A percentile compares a stretch with the other conserved stretches of the same genome.
phyloP scores from a whole-genome alignment of 2,888 invertebrate genomes.

The Caenorhabditis parvicauda region DNA sequence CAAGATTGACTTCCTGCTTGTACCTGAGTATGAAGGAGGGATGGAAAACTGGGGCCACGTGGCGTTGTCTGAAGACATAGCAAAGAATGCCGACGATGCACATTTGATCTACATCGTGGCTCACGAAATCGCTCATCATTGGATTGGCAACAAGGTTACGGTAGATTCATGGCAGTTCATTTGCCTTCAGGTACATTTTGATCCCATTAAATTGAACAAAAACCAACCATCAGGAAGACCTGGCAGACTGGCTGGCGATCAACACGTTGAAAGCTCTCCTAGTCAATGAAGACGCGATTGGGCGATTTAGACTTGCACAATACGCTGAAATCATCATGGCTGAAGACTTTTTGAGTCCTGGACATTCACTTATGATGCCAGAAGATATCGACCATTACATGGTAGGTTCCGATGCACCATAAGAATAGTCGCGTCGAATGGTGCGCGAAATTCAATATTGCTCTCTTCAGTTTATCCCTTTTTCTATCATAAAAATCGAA shows the following conservation, averaged over 20 bases:
- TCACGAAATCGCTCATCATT: slow-evolving; percentile 48
- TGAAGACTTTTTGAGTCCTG: slow-evolving; percentile 52
- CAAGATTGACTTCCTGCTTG: slow-evolving; percentile 44
- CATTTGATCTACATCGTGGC: slow-evolving; percentile 40
- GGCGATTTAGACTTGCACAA: slow-evolving; percentile 43
- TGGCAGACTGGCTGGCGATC: slow-evolving; percentile 38
- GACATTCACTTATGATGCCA: slow-evolving; percentile 40
- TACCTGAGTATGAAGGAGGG: slow-evolving; percentile 42
- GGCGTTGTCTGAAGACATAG: slow-evolving; percentile 28
- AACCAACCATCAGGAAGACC: slow-evolving; percentile 27
- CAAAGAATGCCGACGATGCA: slow-evolving; percentile 35
- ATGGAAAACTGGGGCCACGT: slow-evolving; percentile 52
- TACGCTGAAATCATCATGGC: slow-evolving; percentile 57
- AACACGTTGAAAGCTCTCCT: slow-evolving; percentile 35
- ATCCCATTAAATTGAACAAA: neutral
- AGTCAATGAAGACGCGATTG: slow-evolving; percentile 23
- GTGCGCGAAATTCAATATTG: no score
- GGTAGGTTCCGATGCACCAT: no score
- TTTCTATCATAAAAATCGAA: neutral
- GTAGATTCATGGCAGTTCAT: slow-evolving; percentile 38
- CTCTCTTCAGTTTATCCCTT: no score
- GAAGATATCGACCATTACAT: slow-evolving; percentile 31
- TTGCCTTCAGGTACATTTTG: slow-evolving; percentile 32
- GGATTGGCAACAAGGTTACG: slow-evolving; percentile 43
- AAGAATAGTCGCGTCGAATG: no score